A percentile compares a stretch with the other conserved stretches of the same genome.
Conservation (phyloP, 2,113 vertebrate species). For the Cochlearius cochlearius region DNA sequence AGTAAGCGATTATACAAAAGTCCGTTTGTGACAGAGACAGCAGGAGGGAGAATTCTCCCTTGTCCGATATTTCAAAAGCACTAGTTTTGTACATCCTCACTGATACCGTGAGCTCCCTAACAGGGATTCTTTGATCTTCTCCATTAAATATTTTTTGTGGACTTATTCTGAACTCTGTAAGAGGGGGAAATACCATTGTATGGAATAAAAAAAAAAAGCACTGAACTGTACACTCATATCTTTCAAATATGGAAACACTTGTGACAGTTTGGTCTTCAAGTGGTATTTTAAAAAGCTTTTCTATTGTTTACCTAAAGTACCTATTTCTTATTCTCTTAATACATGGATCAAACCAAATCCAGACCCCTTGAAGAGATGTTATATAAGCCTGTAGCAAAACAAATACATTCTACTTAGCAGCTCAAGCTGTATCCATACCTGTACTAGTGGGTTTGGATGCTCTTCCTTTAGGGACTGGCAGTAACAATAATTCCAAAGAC, state of each 20-base stretch:
- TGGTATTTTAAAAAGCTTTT: slow-evolving; percentile 35
- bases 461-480: slow-evolving; percentile 90
- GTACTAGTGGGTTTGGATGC: slow-evolving; percentile 85
- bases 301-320: neutral
- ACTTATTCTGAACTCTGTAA: slow-evolving; percentile 44
- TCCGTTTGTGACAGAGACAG: slow-evolving; percentile 64
- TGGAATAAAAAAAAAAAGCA: neutral
- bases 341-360: neutral
- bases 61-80: slow-evolving; percentile 66
- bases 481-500: slow-evolving; percentile 88
- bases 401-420: neutral
- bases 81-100: slow-evolving; percentile 23
- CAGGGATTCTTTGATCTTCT: slow-evolving; percentile 64
- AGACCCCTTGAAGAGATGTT: neutral
- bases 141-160: slow-evolving; percentile 59
- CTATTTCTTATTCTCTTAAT: slow-evolving; percentile 8
- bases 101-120: slow-evolving; percentile 27
- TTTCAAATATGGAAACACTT: slow-evolving; percentile 1
- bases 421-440: slow-evolving; percentile 72
- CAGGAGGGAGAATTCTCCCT: slow-evolving; percentile 61
- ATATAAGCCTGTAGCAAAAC: neutral
- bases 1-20: slow-evolving; percentile 66
- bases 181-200: slow-evolving; percentile 24
- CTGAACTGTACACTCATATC: neutral
- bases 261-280: slow-evolving; percentile 13